Conservation (phyloP, 92 coral and sea anemone genomes). For the Paramuricea clavata region DNA sequence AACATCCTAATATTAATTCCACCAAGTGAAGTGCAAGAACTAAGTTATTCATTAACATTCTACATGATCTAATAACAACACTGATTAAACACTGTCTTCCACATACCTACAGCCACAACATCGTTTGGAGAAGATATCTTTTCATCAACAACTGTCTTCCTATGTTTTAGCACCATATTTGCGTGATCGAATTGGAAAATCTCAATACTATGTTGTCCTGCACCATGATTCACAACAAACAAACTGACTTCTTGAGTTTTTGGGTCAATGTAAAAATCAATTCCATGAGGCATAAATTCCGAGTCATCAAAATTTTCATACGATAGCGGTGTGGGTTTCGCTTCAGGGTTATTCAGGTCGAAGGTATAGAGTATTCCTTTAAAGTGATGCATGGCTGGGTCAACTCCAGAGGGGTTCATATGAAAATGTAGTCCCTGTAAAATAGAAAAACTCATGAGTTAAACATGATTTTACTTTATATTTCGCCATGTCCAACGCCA, state of each 20-base stretch:
- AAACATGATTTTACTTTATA: too few species aligned
- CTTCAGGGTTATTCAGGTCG: slow-evolving; percentile 48
- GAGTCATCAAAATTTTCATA: slow-evolving; percentile 50
- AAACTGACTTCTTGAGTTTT: slow-evolving; percentile 39
- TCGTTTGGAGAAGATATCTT: slow-evolving; percentile 46
- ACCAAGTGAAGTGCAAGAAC: too few species aligned
- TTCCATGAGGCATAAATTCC: slow-evolving; percentile 63
- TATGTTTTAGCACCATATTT: slow-evolving; percentile 33
- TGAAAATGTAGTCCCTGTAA: slow-evolving; percentile 49
- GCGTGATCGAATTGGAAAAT: slow-evolving; percentile 59
- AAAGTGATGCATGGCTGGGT: slow-evolving; percentile 51
- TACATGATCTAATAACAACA: too few species aligned
- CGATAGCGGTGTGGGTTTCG: slow-evolving; percentile 26
- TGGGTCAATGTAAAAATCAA: slow-evolving; percentile 58
- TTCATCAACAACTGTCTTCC: slow-evolving; percentile 42
- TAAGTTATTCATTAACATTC: too few species aligned
- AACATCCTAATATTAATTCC: too few species aligned
- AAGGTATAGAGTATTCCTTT: slow-evolving; percentile 52
- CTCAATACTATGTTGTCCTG: slow-evolving; percentile 36
- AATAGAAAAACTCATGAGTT: too few species aligned
- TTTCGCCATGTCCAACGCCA: too few species aligned
- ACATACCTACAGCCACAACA: slow-evolving; percentile 59
- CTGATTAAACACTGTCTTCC: too few species aligned
- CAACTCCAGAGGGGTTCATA: slow-evolving; percentile 3
- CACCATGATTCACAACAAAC: slow-evolving; percentile 65